Evolutionary conservation across 2,113 vertebrate species (phyloP), one percentile per base, ranked within the genome.

Genomic region (Deroptyus accipitrinus): DNA sequence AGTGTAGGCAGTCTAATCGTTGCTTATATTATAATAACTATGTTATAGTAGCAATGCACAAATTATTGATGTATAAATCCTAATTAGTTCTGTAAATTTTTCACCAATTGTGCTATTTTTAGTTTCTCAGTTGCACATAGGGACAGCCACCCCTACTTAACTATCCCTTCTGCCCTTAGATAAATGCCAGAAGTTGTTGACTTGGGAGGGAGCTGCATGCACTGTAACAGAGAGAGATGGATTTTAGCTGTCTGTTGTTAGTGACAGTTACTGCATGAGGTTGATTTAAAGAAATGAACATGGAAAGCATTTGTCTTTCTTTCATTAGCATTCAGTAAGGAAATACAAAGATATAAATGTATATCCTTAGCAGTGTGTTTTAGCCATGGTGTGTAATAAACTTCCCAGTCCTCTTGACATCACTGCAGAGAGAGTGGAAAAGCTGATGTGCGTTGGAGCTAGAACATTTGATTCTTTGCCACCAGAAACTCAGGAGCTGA

Each of bases 321-420:
- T 37, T 51, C 46, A 31, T 20, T 93, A 78, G 42, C 44, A 44
- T 83, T 89, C 33, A 64, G 25, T 52, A 63, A 63, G 51, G 54
- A 89, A 91, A 17, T 48, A 16, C 1, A 76, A 52, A n/a, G 42
- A 11, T 46, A 48, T 31, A 31, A n/a, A 37, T 77, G 3, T 55
- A 2, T 91, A 30, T 93, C 97, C 97, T 98, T 98, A 97, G 95
- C 96, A 11, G 3, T 49, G n/a, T 78, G 13, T 78, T 85, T 79
- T 94, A 99, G 99, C 98, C 4, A 99, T 99, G 99, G 99, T 99
- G 75, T 99, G 99, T 92, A 98, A 98, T 90, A 99, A 99, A 80
- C 98, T 99, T 54, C 99, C 99, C 15, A 99, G 99, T 87, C 99
- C 99, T 7, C 95, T 99, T 64, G 99, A 99, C 57, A 98, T 99